Evolutionary conservation across 1,140 invertebrate genomes (phyloP).

Genomic region (Trichonephila inaurata): DNA sequence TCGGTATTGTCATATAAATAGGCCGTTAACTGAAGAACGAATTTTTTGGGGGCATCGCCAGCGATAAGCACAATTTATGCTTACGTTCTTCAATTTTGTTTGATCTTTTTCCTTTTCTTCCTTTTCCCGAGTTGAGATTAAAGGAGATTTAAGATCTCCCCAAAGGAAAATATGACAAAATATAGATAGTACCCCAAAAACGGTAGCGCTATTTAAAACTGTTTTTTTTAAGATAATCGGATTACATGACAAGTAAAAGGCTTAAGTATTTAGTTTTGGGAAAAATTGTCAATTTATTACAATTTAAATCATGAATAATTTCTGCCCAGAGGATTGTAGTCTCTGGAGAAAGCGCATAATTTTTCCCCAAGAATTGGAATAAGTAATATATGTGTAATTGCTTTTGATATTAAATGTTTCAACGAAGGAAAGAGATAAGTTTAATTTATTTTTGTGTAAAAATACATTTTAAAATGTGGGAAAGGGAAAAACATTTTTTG

Average conservation of each 20-base stretch:
- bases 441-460: too few relatives aligned
- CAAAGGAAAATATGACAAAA: neutral
- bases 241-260: neutral
- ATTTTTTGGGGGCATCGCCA: neutral
- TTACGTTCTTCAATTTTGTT: slow-evolving; percentile 24
- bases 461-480: too few relatives aligned
- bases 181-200: neutral
- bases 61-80: slow-evolving; percentile 28
- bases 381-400: too few relatives aligned
- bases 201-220: neutral
- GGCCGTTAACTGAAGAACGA: neutral
- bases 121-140: neutral
- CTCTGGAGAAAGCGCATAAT: too few relatives aligned
- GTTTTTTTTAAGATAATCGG: neutral
- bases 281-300: neutral
- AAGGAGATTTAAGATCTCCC: neutral
- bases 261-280: neutral
- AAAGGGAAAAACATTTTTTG: too few relatives aligned
- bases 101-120: neutral
- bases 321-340: too few relatives aligned
- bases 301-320: neutral
- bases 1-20: slow-evolving; percentile 1
- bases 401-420: too few relatives aligned
- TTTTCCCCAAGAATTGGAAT: too few relatives aligned
- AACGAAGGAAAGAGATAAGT: too few relatives aligned